Evolutionary conservation across 2,888 invertebrate genomes (phyloP), one percentile per base, ranked within the genome.

Genomic region (Cylloceria caligata): DNA sequence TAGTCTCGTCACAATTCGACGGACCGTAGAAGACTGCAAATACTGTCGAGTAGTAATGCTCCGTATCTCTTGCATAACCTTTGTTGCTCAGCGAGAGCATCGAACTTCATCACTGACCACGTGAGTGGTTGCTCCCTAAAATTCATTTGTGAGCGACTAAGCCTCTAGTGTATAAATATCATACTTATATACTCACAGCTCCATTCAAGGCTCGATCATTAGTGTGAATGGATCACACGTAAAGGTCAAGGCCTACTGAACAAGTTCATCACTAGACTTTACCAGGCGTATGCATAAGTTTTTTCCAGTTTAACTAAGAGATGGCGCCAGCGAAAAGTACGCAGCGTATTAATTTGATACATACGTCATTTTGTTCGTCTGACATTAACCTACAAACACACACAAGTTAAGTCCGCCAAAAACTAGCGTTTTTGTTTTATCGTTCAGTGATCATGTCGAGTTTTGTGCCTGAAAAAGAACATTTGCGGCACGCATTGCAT

Each of bases 31-130:
- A 79, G n/a, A 86, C 71, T 6, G 1, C 89, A 74, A 39, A 88
- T 85, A 47, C 77, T 87, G 68, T 84, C 84, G 1, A 91, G 90
- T 62, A 90, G 81, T 72, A 91, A 76, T 11, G 79, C 60, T 24
- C 89, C 85, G 83, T 91, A 89, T 24, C 65, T 47, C 5, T 34
- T 60, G 27, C 19, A 27, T 1, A 9, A 4, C 9, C 7, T 47
- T 16, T 6, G 47, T 9, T 68, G 27, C 64, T 65, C 55, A 1
- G 45, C 60, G 60, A 71, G 69, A 45, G 34, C 60, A 60, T 81
- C 80, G 19, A 76, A 71, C 55, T 81, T 81, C 55, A 19, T 30
- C 27, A 76, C 71, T 24, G 71, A 71, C 16, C 71, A 34, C 49
- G 65, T 64, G 65, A 45, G 21, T n/a, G 62, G 7, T 65, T 71